Conservation (phyloP, 2,113 vertebrate genomes). For the Gopherus evgoodei region DNA sequence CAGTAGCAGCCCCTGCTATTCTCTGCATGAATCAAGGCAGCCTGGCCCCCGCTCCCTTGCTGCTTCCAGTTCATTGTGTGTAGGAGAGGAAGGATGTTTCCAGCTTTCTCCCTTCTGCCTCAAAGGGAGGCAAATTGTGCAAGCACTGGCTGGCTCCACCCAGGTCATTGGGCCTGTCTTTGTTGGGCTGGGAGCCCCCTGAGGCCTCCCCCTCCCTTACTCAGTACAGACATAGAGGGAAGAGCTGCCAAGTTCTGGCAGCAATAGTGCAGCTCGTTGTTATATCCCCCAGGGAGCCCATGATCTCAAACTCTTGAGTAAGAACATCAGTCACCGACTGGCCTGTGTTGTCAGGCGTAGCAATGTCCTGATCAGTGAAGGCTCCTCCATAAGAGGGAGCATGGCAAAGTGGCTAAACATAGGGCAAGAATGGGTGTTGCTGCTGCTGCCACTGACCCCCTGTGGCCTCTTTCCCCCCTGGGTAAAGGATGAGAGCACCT, state of each 20-base stretch:
- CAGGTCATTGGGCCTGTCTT: neutral
- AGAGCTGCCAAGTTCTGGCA: neutral
- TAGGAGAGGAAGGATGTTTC: constrained; percentile 63
- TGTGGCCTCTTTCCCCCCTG: neutral
- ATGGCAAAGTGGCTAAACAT: fast-evolving
- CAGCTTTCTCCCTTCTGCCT: constrained; percentile 55
- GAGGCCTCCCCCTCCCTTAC: neutral
- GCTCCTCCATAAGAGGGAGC: neutral
- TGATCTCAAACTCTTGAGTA: fast-evolving
- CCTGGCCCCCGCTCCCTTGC: neutral
- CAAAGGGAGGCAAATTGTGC: neutral
- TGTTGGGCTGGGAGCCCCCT: neutral
- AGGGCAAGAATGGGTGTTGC: neutral
- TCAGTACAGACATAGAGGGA: neutral
- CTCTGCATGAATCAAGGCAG: neutral
- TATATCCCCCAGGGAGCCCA: neutral
- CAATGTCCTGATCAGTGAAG: neutral
- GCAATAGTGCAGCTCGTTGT: fast-evolving
- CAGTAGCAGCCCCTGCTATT: neutral
- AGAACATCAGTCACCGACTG: neutral
- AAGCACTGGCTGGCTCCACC: neutral
- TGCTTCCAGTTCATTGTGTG: constrained; percentile 57
- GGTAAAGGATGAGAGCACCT: neutral
- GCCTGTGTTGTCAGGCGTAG: neutral
- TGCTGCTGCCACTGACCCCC: neutral